Evolutionary conservation across 1,140 invertebrate genomes (phyloP).

Genomic region (Leptestheria dahalacensis): DNA sequence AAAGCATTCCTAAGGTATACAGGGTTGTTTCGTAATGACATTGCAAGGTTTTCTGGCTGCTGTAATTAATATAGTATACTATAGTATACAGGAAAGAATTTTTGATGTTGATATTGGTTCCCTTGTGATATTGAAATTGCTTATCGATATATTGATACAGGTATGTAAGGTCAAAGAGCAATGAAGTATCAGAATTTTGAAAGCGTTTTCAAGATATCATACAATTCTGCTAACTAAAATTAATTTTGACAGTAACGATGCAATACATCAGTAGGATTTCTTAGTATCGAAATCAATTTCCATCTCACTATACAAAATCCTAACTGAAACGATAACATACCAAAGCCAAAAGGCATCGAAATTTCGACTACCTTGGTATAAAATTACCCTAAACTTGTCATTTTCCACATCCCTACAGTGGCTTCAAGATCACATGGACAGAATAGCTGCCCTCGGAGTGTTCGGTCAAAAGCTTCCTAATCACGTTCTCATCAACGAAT

Average conservation of each 20-base stretch:
- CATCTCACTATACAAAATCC: too few relatives aligned
- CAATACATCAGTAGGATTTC: too few relatives aligned
- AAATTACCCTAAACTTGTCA: neutral
- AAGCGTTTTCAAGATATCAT: too few relatives aligned
- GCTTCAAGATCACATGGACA: conserved; percentile 57
- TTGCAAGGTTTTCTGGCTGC: neutral
- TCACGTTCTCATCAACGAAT: conserved; percentile 94
- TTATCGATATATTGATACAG: too few relatives aligned
- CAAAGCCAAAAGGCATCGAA: neutral
- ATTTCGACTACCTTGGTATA: neutral
- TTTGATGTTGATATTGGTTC: too few relatives aligned
- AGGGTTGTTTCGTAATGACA: neutral
- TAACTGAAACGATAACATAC: neutral
- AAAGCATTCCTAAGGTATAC: conserved; percentile 55
- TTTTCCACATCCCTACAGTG: conserved; percentile 40
- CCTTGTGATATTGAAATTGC: too few relatives aligned
- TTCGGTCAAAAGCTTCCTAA: conserved; percentile 67
- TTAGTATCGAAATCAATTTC: too few relatives aligned
- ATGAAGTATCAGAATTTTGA: too few relatives aligned
- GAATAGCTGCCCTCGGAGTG: conserved; percentile 49
- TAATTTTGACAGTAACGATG: too few relatives aligned
- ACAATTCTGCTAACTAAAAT: too few relatives aligned
- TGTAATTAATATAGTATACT: neutral
- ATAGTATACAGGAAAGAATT: neutral
- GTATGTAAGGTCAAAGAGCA: too few relatives aligned